phyloP scores from a whole-genome alignment of 2,113 vertebrate species.

The Takifugu bimaculatus region DNA sequence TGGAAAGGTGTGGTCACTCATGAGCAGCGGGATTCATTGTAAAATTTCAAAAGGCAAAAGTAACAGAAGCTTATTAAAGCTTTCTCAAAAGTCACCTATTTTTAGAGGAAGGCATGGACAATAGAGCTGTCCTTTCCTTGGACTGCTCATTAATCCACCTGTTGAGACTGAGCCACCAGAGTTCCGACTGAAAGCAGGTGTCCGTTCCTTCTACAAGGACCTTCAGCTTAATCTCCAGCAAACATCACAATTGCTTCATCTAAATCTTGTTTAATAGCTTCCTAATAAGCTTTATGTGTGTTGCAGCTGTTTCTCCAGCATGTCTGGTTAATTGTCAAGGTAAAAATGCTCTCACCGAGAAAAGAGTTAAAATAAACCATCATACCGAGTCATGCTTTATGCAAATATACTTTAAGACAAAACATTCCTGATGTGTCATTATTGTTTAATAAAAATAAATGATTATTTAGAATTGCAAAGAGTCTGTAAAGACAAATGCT shows the following conservation, averaged over 20 bases:
- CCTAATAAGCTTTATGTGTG: constrained; percentile 27
- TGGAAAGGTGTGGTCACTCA: constrained; percentile 20
- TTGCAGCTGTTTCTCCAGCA: constrained; percentile 48
- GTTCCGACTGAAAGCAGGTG: constrained; percentile 54
- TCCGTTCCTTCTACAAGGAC: constrained; percentile 22
- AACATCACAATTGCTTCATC: constrained; percentile 28
- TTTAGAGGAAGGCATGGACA: constrained; percentile 12
- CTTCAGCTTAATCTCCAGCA: constrained; percentile 40
- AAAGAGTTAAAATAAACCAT: too few species aligned
- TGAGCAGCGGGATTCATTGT: constrained; percentile 29
- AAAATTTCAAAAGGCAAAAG: constrained; percentile 16
- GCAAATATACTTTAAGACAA: too few species aligned
- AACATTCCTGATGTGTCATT: background rate
- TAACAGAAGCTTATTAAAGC: background rate
- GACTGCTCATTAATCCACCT: constrained; percentile 40
- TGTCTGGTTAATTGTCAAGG: constrained; percentile 2
- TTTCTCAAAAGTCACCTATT: background rate
- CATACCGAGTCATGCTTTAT: too few species aligned
- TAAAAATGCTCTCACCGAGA: constrained; percentile 20
- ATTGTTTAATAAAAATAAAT: background rate
- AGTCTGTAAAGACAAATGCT: constrained; percentile 31
- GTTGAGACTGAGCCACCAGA: constrained; percentile 20
- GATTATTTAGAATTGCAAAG: too few species aligned
- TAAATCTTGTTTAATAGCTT: constrained; percentile 32
- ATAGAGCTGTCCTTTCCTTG: constrained; percentile 8